phyloP scores from a whole-genome alignment of 1,140 invertebrate genomes.

The Ceratosolen fusciceps region DNA sequence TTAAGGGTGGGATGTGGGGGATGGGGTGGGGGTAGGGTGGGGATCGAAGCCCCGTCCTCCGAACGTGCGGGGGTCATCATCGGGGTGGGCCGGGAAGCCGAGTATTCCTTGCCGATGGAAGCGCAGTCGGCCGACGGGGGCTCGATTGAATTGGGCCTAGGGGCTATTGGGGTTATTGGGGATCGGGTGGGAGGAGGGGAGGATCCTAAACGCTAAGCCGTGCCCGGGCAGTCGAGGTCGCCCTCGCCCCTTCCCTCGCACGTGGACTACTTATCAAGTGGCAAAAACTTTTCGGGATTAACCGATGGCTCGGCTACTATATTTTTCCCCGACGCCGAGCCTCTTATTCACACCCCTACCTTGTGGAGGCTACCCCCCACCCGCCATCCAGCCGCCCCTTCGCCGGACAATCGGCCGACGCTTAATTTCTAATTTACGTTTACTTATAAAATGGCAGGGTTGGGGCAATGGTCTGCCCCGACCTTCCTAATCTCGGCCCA shows the following conservation, averaged over 20 bases:
- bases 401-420: too few species aligned
- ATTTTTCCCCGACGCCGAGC: neutral
- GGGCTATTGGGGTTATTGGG: too few species aligned
- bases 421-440: too few species aligned
- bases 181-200: too few species aligned
- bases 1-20: neutral
- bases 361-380: too few species aligned
- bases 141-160: neutral
- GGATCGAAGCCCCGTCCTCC: neutral
- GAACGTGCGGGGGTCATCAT: neutral
- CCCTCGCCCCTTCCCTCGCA: too few species aligned
- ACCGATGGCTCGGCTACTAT: neutral
- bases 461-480: too few species aligned
- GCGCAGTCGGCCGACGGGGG: neutral
- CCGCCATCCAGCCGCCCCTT: too few species aligned
- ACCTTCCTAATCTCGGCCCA: too few species aligned
- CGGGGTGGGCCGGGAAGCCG: neutral
- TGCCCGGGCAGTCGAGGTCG: too few species aligned
- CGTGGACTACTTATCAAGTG: neutral
- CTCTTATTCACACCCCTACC: neutral
- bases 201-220: too few species aligned
- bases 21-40: neutral
- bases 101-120: neutral
- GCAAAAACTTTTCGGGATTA: conserved; percentile 12
- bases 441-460: too few species aligned